Conservation (phyloP, 2,888 invertebrate genomes). For the Coleophora deauratella region DNA sequence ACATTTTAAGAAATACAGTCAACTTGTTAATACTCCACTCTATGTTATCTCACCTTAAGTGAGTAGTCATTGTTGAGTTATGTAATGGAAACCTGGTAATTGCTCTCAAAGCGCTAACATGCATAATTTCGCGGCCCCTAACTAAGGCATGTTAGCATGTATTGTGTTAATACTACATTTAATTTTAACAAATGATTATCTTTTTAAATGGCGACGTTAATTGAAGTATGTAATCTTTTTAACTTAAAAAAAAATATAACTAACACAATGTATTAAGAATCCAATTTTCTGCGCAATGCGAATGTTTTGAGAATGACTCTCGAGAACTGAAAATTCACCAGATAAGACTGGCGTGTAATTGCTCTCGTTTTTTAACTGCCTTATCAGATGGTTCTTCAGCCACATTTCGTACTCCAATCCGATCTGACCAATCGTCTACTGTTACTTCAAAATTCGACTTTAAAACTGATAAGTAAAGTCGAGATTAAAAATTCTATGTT, state of each 20-base stretch:
- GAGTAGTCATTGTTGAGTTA: conserved; percentile 63
- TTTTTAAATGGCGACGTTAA: too few species aligned
- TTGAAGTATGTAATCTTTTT: too few species aligned
- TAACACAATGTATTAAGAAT: too few species aligned
- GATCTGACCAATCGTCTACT: conserved; percentile 22
- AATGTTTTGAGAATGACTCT: conserved; percentile 33
- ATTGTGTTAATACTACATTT: too few species aligned
- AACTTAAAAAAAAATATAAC: too few species aligned
- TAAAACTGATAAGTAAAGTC: conserved; percentile 5
- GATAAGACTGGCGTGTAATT: conserved; percentile 62
- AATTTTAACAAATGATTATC: too few species aligned
- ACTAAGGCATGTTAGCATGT: conserved; percentile 36
- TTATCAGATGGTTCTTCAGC: conserved; percentile 59
- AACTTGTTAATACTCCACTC: conserved; percentile 30
- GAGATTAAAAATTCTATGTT: conserved; percentile 1
- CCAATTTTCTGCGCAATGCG: conserved; percentile 39
- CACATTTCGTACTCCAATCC: conserved; percentile 28
- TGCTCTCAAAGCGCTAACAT: conserved; percentile 67
- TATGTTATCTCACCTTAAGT: conserved; percentile 34
- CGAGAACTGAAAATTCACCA: conserved; percentile 34
- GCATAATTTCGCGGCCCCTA: conserved; percentile 57
- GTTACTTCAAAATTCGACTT: conserved; percentile 21
- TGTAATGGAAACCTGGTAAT: conserved; percentile 71
- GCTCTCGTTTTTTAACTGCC: conserved; percentile 64
- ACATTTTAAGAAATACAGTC: too few species aligned